A percentile compares a stretch with the other conserved stretches of the same genome.
Conservation (phyloP, 2,888 invertebrate species). For the Alsophila aescularia region DNA sequence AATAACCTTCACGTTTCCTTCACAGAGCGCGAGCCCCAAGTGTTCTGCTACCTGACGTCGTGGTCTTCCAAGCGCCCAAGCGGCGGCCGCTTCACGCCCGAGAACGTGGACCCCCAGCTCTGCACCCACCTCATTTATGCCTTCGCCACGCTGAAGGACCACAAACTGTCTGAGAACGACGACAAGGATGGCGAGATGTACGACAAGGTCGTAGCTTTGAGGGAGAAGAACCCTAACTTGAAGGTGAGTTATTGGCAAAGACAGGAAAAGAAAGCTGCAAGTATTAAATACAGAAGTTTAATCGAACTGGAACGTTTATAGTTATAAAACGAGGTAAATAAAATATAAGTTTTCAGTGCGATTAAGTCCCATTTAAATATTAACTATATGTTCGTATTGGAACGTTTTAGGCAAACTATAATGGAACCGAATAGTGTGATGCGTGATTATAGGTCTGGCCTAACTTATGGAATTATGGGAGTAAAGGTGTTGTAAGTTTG, state of each 20-base stretch:
- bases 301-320: too few relatives aligned
- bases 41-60: slow-evolving; percentile 97
- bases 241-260: slow-evolving; percentile 87
- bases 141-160: slow-evolving; percentile 95
- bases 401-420: too few relatives aligned
- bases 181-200: slow-evolving; percentile 95
- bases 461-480: too few relatives aligned
- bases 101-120: slow-evolving; percentile 93
- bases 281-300: too few relatives aligned
- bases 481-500: too few relatives aligned
- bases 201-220: slow-evolving; percentile 91
- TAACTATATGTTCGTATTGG: too few relatives aligned
- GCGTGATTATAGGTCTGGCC: too few relatives aligned
- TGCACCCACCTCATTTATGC: slow-evolving; percentile 98
- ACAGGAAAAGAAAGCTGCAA: too few relatives aligned
- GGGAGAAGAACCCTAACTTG: slow-evolving; percentile 94
- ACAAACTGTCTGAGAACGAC: slow-evolving; percentile 90
- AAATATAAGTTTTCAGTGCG: too few relatives aligned
- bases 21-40: slow-evolving; percentile 92
- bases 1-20: slow-evolving; percentile 29
- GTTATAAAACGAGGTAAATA: too few relatives aligned
- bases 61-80: slow-evolving; percentile 98
- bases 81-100: slow-evolving; percentile 94
- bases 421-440: too few relatives aligned
- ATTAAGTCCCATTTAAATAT: too few relatives aligned